These are phyloP conservation scores for Knipowitschia caucasica DNA, from an alignment of 2,797 vertebrate genomes.

Conservation along the genomic window DNA sequence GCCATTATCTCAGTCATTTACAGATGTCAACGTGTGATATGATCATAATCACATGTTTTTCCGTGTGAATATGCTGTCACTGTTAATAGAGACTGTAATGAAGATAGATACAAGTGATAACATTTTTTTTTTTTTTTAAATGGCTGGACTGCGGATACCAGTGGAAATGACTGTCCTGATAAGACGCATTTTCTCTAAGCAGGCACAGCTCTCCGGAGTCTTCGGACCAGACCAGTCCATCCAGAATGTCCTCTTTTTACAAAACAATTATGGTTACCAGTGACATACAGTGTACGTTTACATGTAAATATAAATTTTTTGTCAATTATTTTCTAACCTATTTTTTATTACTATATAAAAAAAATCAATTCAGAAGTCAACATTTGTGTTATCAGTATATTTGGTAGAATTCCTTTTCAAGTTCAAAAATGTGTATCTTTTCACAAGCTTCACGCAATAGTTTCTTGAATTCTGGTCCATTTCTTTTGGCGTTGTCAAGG, in stretches of 20 bases:
- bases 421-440: too few relatives aligned
- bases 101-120: constrained; percentile 47
- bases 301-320: too few relatives aligned
- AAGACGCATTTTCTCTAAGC: constrained; percentile 57
- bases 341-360: too few relatives aligned
- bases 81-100: constrained; percentile 55
- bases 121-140: constrained; percentile 30
- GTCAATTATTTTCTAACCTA: too few relatives aligned
- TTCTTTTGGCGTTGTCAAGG: too few relatives aligned
- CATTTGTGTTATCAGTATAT: too few relatives aligned
- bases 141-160: constrained; percentile 45
- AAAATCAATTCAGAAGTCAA: too few relatives aligned
- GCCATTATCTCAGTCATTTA: background rate
- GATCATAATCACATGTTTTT: constrained; percentile 49
- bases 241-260: constrained; percentile 45
- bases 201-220: constrained; percentile 29
- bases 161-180: constrained; percentile 67
- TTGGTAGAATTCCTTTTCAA: too few relatives aligned
- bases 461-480: too few relatives aligned
- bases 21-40: constrained; percentile 29
- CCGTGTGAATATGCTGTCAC: constrained; percentile 52
- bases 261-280: constrained; percentile 19
- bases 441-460: too few relatives aligned
- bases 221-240: constrained; percentile 36
- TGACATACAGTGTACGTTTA: too few relatives aligned